These are phyloP conservation scores for Dinocampus coccinellae DNA, from an alignment of 2,888 invertebrate species.

Conservation along the genomic window DNA sequence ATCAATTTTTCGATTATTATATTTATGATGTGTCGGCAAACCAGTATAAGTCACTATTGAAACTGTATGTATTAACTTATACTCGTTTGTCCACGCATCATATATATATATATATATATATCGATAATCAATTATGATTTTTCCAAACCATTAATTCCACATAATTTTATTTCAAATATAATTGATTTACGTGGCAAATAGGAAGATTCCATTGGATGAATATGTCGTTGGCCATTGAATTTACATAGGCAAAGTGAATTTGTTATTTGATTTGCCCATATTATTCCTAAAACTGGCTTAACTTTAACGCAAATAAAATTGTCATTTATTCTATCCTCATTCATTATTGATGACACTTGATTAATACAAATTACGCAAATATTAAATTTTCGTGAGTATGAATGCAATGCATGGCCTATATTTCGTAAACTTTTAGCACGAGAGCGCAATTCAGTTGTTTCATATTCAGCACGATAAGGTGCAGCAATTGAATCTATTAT, in stretches of 20 bases:
- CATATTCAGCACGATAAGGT: slow-evolving; percentile 75
- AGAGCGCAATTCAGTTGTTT: slow-evolving; percentile 69
- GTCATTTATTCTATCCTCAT: slow-evolving; percentile 33
- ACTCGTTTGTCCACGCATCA: no score
- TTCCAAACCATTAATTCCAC: slow-evolving; percentile 53
- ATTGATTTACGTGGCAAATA: slow-evolving; percentile 55
- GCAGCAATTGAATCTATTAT: slow-evolving; percentile 83
- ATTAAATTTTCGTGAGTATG: slow-evolving; percentile 71
- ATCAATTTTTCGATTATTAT: no score
- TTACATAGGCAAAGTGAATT: slow-evolving; percentile 59
- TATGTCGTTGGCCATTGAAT: slow-evolving; percentile 50
- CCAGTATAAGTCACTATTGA: no score
- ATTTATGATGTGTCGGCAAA: slow-evolving; percentile 25
- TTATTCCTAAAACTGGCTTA: slow-evolving; percentile 59
- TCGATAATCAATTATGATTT: slow-evolving; percentile 29
- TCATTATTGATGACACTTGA: slow-evolving; percentile 71
- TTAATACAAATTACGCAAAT: slow-evolving; percentile 79
- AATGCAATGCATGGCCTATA: slow-evolving; percentile 73
- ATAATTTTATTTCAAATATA: slow-evolving; percentile 52
- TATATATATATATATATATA: slow-evolving; percentile 20
- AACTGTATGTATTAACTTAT: no score
- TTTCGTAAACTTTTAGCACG: slow-evolving; percentile 74
- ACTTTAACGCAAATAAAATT: slow-evolving; percentile 44
- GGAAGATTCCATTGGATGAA: slow-evolving; percentile 54
- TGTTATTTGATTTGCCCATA: slow-evolving; percentile 62